Conservation (phyloP, 2,888 invertebrate species). For the Amblyjoppa proteus region DNA sequence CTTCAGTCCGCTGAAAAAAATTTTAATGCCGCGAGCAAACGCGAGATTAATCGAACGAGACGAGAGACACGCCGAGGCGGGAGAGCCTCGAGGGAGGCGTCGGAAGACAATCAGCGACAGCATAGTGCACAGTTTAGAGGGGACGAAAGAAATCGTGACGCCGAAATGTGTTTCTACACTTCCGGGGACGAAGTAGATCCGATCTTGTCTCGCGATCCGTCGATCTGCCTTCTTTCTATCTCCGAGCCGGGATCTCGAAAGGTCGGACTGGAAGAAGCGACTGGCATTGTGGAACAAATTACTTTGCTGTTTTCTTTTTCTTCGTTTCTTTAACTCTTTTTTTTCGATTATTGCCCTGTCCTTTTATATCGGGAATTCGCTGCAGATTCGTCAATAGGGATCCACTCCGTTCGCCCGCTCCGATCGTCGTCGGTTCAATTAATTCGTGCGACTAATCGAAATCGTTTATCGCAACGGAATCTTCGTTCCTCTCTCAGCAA, state of each 20-base stretch:
- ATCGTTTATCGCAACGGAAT: conserved; percentile 71
- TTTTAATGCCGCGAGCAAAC: conserved; percentile 12
- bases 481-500: conserved; percentile 33
- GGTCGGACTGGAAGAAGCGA: conserved; percentile 1
- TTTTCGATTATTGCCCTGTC: neutral
- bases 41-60: conserved; percentile 41
- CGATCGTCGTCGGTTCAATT: conserved; percentile 72
- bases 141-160: conserved; percentile 25
- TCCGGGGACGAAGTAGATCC: conserved; percentile 48
- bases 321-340: neutral
- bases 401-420: neutral
- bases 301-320: neutral
- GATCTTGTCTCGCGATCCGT: conserved; percentile 41
- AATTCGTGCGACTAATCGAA: conserved; percentile 76
- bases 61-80: conserved; percentile 4
- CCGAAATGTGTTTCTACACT: conserved; percentile 41
- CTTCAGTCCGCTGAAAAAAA: neutral
- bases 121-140: neutral
- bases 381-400: neutral
- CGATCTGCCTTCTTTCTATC: conserved; percentile 52
- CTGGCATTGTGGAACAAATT: conserved; percentile 7
- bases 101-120: neutral
- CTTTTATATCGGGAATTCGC: neutral
- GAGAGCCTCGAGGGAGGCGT: conserved; percentile 3
- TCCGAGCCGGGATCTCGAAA: conserved; percentile 39